These are phyloP conservation scores for Drosophila subsilvestris DNA, from an alignment of 2,888 invertebrate genomes.

Conservation along the genomic window DNA sequence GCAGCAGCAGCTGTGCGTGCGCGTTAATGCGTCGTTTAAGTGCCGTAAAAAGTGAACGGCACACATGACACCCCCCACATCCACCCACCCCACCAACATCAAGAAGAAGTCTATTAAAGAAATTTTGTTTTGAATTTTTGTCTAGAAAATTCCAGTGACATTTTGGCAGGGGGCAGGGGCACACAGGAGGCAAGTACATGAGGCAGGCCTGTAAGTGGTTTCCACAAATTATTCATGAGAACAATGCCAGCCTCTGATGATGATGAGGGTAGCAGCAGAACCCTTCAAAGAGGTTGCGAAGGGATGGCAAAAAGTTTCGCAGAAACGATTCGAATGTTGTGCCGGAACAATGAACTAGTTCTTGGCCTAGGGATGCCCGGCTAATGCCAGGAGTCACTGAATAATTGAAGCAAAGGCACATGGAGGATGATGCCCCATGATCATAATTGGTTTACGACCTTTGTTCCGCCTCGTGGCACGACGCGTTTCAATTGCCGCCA, in stretches of 20 bases:
- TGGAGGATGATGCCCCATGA: not conserved
- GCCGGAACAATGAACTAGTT: not conserved
- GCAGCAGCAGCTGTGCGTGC: conserved; percentile 73
- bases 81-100: conserved; percentile 10
- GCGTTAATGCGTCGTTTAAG: conserved; percentile 80
- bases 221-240: conserved; percentile 74
- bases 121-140: conserved; percentile 74
- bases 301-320: conserved; percentile 19
- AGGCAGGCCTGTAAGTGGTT: conserved; percentile 71
- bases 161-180: conserved; percentile 20
- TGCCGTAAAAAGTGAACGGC: conserved; percentile 78
- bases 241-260: conserved; percentile 27
- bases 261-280: not conserved
- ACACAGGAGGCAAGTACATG: not conserved
- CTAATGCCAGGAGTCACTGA: not conserved
- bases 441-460: conserved; percentile 75
- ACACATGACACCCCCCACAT: conserved; percentile 46
- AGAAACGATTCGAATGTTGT: conserved; percentile 6
- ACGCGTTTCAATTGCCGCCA: conserved; percentile 68
- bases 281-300: not conserved
- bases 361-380: not conserved
- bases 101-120: conserved; percentile 69
- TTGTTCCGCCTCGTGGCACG: conserved; percentile 56
- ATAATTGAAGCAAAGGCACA: not conserved
- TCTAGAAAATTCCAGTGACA: conserved; percentile 68